phyloP scores from a whole-genome alignment of 2,113 vertebrate genomes.

The Thinocorus orbignyianus region DNA sequence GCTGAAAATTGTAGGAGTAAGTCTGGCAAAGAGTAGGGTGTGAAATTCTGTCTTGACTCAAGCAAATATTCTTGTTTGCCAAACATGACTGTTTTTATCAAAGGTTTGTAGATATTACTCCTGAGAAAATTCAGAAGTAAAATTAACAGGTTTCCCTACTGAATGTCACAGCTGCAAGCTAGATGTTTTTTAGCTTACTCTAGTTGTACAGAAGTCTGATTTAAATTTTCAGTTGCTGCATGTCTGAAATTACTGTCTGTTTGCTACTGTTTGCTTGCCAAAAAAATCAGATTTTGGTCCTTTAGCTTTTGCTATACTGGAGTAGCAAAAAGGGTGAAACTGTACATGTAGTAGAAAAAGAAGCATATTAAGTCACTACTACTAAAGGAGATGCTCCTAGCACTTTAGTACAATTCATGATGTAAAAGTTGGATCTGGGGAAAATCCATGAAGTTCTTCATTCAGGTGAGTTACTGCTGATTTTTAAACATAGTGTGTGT shows the following conservation, averaged over 20 bases:
- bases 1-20: neutral
- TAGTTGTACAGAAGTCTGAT: neutral
- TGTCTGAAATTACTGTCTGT: neutral
- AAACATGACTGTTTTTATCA: neutral
- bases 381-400: neutral
- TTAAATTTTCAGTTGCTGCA: neutral
- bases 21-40: neutral
- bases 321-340: neutral
- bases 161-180: neutral
- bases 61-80: neutral
- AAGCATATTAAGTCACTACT: neutral
- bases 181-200: neutral
- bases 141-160: neutral
- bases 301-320: neutral
- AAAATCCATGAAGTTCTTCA: neutral
- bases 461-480: neutral
- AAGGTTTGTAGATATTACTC: neutral
- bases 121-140: neutral
- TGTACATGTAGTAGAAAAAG: neutral
- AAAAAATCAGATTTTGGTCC: neutral
- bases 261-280: neutral
- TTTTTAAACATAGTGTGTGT: neutral
- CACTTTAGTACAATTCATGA: neutral
- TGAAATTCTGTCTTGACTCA: neutral
- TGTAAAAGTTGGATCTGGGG: neutral